phyloP scores from a whole-genome alignment of 2,888 invertebrate genomes.

The Nephrotoma appendiculata region DNA sequence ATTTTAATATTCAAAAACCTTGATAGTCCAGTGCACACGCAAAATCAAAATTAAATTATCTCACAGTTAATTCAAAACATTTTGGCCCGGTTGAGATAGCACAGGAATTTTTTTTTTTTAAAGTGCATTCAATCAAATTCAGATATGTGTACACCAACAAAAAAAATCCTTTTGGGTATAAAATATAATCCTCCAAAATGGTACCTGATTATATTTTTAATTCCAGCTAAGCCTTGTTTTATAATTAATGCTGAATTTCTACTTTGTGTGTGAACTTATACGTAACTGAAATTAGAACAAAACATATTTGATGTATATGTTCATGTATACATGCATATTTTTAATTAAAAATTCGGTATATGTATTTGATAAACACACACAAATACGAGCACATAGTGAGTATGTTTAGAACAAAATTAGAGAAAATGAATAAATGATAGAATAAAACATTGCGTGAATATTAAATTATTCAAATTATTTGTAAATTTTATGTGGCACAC shows the following conservation, averaged over 20 bases:
- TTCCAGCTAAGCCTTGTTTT: not conserved
- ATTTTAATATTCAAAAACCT: not conserved
- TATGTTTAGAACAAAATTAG: not conserved
- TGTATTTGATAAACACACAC: not conserved
- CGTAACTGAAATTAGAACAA: not conserved
- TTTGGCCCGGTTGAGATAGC: not conserved
- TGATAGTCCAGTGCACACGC: not conserved
- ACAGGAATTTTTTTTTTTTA: not conserved
- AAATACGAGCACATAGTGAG: too few species aligned
- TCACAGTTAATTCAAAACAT: not conserved
- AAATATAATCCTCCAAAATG: not conserved
- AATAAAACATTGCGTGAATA: not conserved
- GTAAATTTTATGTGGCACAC: not conserved
- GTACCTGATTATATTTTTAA: not conserved
- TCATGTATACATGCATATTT: not conserved
- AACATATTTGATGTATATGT: not conserved
- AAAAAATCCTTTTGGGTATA: not conserved
- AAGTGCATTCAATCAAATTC: not conserved
- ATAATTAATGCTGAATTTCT: not conserved
- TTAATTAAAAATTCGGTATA: not conserved
- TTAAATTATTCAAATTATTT: not conserved
- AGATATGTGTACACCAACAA: not conserved
- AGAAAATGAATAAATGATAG: not conserved
- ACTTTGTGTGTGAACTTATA: not conserved
- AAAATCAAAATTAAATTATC: not conserved